Evolutionary conservation across 2,113 vertebrate species (phyloP).

Genomic region (Puffinus mauretanicus): DNA sequence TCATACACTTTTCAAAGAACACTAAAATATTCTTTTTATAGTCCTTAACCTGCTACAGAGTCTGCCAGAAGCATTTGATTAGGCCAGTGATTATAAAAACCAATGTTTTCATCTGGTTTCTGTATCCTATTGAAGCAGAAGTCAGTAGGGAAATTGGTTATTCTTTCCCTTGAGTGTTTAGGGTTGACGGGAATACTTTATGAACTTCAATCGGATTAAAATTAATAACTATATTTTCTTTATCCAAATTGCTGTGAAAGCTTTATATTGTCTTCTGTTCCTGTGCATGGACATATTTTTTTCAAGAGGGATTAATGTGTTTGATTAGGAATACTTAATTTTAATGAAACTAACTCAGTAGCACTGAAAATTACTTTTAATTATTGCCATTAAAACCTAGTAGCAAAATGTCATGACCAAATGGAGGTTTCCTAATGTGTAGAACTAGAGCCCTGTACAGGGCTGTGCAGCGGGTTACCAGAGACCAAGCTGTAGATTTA

Average conservation of each 20-base stretch:
- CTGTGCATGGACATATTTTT: background rate
- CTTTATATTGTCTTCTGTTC: background rate
- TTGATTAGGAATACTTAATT: background rate
- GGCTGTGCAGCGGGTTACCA: background rate
- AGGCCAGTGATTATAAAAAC: background rate
- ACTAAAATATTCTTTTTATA: background rate
- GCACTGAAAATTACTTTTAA: background rate
- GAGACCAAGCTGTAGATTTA: background rate
- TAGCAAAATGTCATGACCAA: background rate
- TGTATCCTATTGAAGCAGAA: background rate
- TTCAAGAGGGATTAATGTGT: background rate
- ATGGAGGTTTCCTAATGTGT: background rate
- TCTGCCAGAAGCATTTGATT: background rate
- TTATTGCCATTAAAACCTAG: background rate
- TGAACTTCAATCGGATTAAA: background rate
- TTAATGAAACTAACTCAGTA: background rate
- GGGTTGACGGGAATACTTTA: background rate
- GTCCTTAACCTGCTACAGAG: background rate
- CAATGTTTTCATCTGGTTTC: background rate
- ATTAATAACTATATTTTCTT: background rate
- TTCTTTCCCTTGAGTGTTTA: background rate
- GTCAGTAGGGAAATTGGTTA: background rate
- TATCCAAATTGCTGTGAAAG: background rate
- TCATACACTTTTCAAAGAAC: background rate
- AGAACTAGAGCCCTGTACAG: background rate